These are phyloP conservation scores for Mustela lutreola DNA, from an alignment of 2,113 vertebrate species.

Conservation along the genomic window DNA sequence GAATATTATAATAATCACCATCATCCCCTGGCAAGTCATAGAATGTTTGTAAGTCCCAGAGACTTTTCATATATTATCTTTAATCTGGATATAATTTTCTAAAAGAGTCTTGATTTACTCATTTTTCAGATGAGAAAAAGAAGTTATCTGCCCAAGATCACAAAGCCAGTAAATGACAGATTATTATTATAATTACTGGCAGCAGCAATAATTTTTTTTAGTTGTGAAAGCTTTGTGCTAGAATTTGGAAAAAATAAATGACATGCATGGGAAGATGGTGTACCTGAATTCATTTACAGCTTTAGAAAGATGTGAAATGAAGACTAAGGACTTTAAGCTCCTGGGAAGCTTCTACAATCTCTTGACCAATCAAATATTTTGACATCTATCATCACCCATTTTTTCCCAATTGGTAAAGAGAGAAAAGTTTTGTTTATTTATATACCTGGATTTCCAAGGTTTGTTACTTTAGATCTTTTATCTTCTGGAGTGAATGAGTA, in stretches of 20 bases:
- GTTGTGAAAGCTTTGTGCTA: background rate
- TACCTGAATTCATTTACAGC: constrained; percentile 1
- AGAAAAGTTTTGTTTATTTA: background rate
- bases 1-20: background rate
- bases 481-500: background rate
- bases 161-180: background rate
- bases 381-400: background rate
- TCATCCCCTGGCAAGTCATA: background rate
- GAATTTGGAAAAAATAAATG: constrained; percentile 29
- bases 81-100: constrained; percentile 40
- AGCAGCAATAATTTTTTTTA: background rate
- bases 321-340: background rate
- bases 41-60: background rate
- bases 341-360: background rate
- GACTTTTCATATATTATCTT: background rate
- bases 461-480: constrained; percentile 4
- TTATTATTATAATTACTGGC: background rate
- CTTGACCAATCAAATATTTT: constrained; percentile 12
- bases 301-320: constrained; percentile 21
- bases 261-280: background rate
- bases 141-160: background rate
- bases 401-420: background rate
- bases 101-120: background rate
- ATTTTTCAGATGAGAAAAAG: background rate
- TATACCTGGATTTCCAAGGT: background rate